Base-by-base conservation (phyloP, 2,113 vertebrate species). In the Tenebrosternarchus preto region DNA sequence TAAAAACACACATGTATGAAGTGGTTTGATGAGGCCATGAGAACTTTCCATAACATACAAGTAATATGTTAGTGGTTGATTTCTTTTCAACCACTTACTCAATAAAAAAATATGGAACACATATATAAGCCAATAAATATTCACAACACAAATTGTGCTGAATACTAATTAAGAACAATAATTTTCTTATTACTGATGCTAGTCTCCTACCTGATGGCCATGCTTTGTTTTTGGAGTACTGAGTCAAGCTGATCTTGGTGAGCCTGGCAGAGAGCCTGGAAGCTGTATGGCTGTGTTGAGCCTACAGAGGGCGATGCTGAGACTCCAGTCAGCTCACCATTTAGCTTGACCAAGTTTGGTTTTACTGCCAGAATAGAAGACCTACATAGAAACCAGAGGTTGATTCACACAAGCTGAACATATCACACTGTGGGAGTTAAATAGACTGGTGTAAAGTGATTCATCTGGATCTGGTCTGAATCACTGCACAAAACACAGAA, bases 251-350 rank as follows among this genome's bases (percentile, higher is more conserved):
- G 92, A 86, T 87, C 83, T 82, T 94, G 92, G 86, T 99, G 96
- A 68, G 82, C 75, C 88, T 92, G 93, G 88, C 95, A 98, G 74
- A 97, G 81, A 8, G 76, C 82, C 43, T 92, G 80, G 86, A 97
- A 96, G 78, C 53, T 80, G 85, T 85, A 88, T 46, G 87, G 59
- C 80, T 90, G 82, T 76, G 63, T 75, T 50, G 77, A 88, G 84
- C 88, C 89, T 84, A 64, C 82, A 76, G 74, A 43, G 19, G 76
- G 19, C 63, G 76, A 82, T 82, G 55, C 69, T 73, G 20, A 73
- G 82, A 39, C 77, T 64, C 70, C 85, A 69, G 94, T 75, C 25
- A 80, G 76, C 83, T 94, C 92, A 43, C 83, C 92, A 86, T 96
- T 92, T 67, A 95, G 84, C 76, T 88, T 76, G 83, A 87, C 92